Conservation (phyloP, 2,888 invertebrate genomes). For the Ophion ventricosus region DNA sequence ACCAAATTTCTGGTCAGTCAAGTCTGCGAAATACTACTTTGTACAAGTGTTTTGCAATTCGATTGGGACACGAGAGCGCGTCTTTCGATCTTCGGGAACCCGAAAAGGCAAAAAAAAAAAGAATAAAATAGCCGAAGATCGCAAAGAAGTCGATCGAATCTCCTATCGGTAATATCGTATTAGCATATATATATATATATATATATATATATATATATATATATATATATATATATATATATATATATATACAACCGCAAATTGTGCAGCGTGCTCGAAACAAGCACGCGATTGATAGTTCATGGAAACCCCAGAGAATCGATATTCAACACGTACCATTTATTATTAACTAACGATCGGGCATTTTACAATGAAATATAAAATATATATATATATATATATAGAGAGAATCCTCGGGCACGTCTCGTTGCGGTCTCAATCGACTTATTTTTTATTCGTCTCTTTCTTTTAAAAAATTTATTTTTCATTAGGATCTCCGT, state of each 20-base stretch:
- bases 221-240: no score
- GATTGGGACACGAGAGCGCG: constrained; percentile 49
- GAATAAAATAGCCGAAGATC: constrained; percentile 51
- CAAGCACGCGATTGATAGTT: constrained; percentile 52
- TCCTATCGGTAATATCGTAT: constrained; percentile 30
- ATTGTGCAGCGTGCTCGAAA: constrained; percentile 57
- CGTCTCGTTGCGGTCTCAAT: constrained; percentile 57
- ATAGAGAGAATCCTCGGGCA: constrained; percentile 67
- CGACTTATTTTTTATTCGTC: constrained; percentile 22
- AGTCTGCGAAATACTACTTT: constrained; percentile 53
- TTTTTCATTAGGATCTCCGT: constrained; percentile 6
- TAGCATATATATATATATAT: no score
- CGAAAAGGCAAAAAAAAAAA: constrained; percentile 49
- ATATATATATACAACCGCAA: no score
- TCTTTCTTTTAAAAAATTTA: background rate
- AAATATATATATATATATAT: constrained; percentile 71
- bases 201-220: no score
- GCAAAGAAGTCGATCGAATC: constrained; percentile 43
- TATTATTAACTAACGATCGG: constrained; percentile 75
- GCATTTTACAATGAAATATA: constrained; percentile 77
- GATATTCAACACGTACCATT: constrained; percentile 74
- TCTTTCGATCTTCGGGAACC: constrained; percentile 39
- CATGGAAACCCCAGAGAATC: constrained; percentile 68
- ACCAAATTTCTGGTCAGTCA: constrained; percentile 56
- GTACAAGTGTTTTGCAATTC: constrained; percentile 37